These are phyloP conservation scores for Cydia strobilella DNA, from an alignment of 1,140 invertebrate species.

Conservation along the genomic window DNA sequence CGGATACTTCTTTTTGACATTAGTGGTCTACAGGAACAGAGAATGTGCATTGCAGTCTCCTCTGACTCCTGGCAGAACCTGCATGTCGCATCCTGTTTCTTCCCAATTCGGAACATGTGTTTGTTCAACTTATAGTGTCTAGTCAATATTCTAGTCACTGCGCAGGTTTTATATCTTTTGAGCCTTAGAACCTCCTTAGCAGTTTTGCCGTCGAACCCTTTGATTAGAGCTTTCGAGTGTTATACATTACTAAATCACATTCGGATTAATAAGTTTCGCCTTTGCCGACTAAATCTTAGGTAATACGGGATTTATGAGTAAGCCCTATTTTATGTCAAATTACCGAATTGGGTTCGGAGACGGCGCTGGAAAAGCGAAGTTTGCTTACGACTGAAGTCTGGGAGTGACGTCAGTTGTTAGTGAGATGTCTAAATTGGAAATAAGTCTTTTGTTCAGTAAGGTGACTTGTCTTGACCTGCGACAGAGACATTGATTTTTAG, in stretches of 20 bases:
- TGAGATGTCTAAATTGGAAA: neutral
- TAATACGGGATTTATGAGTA: neutral
- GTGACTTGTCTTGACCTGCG: neutral
- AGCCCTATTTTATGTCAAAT: conserved; percentile 17
- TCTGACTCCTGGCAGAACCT: too few species aligned
- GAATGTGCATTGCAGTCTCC: too few species aligned
- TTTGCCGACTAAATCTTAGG: neutral
- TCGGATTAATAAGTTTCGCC: neutral
- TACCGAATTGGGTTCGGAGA: conserved; percentile 4
- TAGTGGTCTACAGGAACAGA: too few species aligned
- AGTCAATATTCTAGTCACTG: too few species aligned
- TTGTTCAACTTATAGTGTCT: too few species aligned
- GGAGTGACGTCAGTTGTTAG: neutral
- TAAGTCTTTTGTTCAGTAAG: neutral
- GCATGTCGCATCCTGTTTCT: too few species aligned
- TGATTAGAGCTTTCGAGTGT: too few species aligned
- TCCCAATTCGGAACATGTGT: too few species aligned
- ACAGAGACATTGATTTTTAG: neutral
- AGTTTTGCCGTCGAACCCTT: too few species aligned
- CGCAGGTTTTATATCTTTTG: too few species aligned
- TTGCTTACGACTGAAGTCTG: neutral
- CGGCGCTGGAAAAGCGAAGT: neutral
- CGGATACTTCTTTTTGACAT: too few species aligned
- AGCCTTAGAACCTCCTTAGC: too few species aligned
- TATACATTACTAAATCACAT: conserved; percentile 21